Conservation (phyloP, 2,888 invertebrate genomes). For the Cyclophora albipunctata region DNA sequence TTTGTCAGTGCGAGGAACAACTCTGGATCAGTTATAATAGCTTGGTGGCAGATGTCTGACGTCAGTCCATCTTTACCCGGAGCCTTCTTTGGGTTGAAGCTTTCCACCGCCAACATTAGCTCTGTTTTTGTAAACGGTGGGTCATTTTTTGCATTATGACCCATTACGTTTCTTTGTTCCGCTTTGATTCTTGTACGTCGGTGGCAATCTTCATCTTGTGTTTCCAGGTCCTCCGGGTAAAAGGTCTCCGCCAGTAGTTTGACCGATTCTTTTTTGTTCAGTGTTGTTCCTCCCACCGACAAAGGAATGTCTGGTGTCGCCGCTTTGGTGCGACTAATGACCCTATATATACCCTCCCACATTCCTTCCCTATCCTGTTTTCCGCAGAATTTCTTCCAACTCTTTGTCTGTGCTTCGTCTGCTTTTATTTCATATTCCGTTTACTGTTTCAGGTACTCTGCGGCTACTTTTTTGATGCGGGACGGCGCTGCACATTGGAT, state of each 20-base stretch:
- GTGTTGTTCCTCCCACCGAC: not conserved
- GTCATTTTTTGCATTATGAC: not conserved
- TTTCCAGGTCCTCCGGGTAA: too few relatives aligned
- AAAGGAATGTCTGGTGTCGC: not conserved
- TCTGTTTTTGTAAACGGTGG: not conserved
- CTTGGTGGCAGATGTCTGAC: conserved; percentile 15
- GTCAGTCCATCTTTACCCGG: conserved; percentile 6
- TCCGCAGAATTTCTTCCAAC: conserved; percentile 13
- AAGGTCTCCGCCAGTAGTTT: too few relatives aligned
- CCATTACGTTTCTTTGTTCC: not conserved
- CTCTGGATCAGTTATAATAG: conserved; percentile 4
- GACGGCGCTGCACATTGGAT: not conserved
- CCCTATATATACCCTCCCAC: conserved; percentile 15
- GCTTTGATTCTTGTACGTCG: too few relatives aligned
- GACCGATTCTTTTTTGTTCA: too few relatives aligned
- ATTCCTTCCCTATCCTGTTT: conserved; percentile 9
- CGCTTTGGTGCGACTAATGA: conserved; percentile 3
- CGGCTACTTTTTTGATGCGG: too few relatives aligned
- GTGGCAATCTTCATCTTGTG: too few relatives aligned
- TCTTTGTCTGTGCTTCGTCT: not conserved
- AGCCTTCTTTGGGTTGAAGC: conserved; percentile 7
- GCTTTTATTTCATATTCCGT: not conserved
- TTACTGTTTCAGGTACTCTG: too few relatives aligned
- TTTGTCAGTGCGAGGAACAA: conserved; percentile 1
- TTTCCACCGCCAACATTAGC: not conserved